Evolutionary conservation across 2,888 invertebrate species (phyloP).

Genomic region (Neocrepidodera transversa): DNA sequence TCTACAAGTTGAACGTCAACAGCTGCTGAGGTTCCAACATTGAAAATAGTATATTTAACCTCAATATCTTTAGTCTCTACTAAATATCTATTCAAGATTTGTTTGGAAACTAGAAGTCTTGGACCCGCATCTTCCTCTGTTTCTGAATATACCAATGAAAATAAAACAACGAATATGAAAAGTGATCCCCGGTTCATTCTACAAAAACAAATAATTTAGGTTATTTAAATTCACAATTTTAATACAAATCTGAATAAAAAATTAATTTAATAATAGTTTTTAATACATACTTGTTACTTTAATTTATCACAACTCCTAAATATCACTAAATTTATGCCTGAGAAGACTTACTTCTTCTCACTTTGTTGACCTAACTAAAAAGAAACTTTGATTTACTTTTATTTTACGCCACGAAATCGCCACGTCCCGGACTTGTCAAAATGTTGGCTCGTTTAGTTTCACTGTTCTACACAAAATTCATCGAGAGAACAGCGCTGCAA

Average conservation of each 20-base stretch:
- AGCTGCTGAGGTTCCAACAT: constrained; percentile 91
- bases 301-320: constrained; percentile 21
- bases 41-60: constrained; percentile 92
- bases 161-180: constrained; percentile 40
- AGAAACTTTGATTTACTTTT: not conserved
- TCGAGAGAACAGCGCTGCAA: not conserved
- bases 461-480: not conserved
- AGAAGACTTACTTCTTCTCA: not conserved
- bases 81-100: constrained; percentile 93
- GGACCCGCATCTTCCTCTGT: constrained; percentile 77
- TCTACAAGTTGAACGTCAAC: constrained; percentile 89
- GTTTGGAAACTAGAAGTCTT: constrained; percentile 87
- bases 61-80: constrained; percentile 97
- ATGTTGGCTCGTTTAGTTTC: constrained; percentile 3
- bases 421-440: constrained; percentile 15
- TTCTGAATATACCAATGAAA: constrained; percentile 50
- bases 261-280: not conserved
- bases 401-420: constrained; percentile 24
- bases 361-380: not conserved
- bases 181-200: constrained; percentile 34
- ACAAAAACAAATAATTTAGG: constrained; percentile 20
- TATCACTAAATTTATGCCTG: constrained; percentile 6
- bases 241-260: not conserved
- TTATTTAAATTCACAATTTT: not conserved
- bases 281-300: constrained; percentile 17